Conservation (phyloP, 2,113 vertebrate genomes). For the Lonchura striata region DNA sequence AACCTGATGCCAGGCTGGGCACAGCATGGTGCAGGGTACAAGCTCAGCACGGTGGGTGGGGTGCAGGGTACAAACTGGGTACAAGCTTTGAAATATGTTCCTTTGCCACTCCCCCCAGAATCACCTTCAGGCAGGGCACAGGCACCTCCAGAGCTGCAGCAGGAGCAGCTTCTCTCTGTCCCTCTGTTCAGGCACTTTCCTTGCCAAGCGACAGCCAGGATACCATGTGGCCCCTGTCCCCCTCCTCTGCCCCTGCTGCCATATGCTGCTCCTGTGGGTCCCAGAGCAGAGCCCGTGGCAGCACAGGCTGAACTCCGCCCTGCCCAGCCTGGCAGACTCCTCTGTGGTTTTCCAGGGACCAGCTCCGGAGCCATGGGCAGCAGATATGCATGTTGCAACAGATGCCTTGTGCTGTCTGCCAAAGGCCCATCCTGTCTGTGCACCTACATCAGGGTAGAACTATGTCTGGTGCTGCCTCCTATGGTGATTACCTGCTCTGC, state of each 20-base stretch:
- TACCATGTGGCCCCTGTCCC: background rate
- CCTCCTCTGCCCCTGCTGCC: background rate
- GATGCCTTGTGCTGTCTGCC: background rate
- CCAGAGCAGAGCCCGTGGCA: background rate
- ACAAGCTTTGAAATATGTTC: background rate
- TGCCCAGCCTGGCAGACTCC: background rate
- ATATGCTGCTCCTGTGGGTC: background rate
- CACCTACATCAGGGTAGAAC: background rate
- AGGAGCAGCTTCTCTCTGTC: background rate
- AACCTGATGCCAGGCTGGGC: background rate
- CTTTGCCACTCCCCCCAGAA: background rate
- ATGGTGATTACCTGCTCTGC: background rate
- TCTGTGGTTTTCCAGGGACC: background rate
- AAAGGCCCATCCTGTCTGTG: background rate
- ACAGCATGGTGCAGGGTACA: fast-evolving
- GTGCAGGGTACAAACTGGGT: background rate
- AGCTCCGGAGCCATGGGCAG: background rate
- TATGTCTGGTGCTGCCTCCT: background rate
- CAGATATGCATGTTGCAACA: background rate
- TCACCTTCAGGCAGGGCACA: background rate
- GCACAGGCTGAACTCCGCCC: background rate
- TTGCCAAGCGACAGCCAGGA: background rate
- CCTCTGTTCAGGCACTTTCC: background rate
- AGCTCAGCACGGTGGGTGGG: background rate
- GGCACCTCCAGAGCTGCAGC: background rate